Evolutionary conservation across 1,140 invertebrate genomes (phyloP).

Genomic region (Leptopilina clavipes): DNA sequence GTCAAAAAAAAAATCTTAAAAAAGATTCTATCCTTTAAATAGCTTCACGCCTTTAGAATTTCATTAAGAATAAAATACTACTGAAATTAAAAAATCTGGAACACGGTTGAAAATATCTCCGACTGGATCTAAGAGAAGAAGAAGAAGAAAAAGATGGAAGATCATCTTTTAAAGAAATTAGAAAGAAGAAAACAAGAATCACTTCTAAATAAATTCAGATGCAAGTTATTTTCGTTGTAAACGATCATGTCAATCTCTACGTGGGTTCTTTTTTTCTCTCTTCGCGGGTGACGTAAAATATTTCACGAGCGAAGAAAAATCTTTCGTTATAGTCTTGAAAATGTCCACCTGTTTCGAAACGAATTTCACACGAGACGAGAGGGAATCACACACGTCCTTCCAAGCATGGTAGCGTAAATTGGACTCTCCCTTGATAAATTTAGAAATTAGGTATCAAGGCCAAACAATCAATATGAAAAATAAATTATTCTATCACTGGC

Average conservation of each 20-base stretch:
- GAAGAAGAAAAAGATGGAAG: neutral
- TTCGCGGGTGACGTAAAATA: neutral
- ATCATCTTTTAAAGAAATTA: neutral
- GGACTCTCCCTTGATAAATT: slow-evolving; percentile 50
- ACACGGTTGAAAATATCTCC: neutral
- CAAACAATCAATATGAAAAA: neutral
- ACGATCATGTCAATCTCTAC: neutral
- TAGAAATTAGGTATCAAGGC: slow-evolving; percentile 43
- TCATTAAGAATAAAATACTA: neutral
- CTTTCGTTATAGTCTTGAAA: neutral
- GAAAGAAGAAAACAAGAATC: neutral
- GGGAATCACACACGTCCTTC: slow-evolving; percentile 27
- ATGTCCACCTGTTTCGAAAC: slow-evolving; percentile 29
- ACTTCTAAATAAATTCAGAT: neutral
- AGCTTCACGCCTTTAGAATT: no score
- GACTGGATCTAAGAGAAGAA: slow-evolving; percentile 15
- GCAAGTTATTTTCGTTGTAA: neutral
- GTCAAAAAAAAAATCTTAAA: no score
- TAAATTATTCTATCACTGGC: neutral
- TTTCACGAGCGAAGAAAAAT: slow-evolving; percentile 6
- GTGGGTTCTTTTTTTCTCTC: slow-evolving; percentile 16
- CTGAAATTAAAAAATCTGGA: neutral
- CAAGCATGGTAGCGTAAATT: slow-evolving; percentile 50
- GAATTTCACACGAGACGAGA: slow-evolving; percentile 6
- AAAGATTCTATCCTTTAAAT: no score